Evolutionary conservation across 2,888 invertebrate genomes (phyloP).

Genomic region (Drosophila meridionalis): DNA sequence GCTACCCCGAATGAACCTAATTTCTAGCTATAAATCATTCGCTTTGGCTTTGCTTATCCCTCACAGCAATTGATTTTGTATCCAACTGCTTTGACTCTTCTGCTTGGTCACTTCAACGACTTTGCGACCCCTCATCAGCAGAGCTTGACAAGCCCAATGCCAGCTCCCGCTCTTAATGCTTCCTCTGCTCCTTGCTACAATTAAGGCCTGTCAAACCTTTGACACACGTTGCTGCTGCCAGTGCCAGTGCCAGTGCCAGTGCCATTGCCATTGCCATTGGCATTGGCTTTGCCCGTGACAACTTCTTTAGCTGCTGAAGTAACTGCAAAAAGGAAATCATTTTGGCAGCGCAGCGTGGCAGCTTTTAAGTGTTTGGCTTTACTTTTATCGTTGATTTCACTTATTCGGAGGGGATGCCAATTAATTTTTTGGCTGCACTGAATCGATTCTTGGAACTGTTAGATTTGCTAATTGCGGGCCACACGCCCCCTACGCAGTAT

Average conservation of each 20-base stretch:
- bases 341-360: conserved; percentile 52
- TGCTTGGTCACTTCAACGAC: conserved; percentile 32
- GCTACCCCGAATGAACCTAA: background rate
- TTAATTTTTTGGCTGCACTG: conserved; percentile 69
- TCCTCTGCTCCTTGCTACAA: conserved; percentile 50
- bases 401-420: conserved; percentile 53
- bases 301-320: conserved; percentile 57
- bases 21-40: conserved; percentile 15
- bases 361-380: conserved; percentile 34
- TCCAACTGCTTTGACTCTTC: conserved; percentile 32
- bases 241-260: conserved; percentile 12
- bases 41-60: conserved; percentile 19
- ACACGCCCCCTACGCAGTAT: conserved; percentile 46
- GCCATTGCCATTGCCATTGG: background rate
- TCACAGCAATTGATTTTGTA: conserved; percentile 25
- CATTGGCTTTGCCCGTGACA: conserved; percentile 39
- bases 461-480: conserved; percentile 79
- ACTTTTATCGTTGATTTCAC: conserved; percentile 23
- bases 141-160: conserved; percentile 16
- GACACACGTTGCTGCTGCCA: conserved; percentile 65
- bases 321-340: conserved; percentile 41
- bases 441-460: conserved; percentile 82
- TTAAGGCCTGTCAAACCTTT: conserved; percentile 81
- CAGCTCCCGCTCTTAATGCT: background rate
- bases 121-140: conserved; percentile 22